Evolutionary conservation across 2,888 invertebrate species (phyloP), one percentile per base, ranked within the genome.

Genomic region (Terebella lapidaria): DNA sequence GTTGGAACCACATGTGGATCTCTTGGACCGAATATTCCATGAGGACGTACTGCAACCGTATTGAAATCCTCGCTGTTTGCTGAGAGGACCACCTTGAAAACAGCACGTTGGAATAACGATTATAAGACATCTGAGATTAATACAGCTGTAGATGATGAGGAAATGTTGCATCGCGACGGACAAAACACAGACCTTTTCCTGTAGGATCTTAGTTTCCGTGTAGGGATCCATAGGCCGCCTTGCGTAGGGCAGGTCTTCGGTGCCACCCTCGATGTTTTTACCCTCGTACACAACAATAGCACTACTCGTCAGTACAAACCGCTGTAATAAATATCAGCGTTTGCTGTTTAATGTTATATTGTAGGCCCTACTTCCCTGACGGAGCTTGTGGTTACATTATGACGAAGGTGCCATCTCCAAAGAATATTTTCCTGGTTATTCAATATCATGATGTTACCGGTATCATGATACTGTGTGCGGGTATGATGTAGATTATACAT

Each of bases 141-240:
- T n/a, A n/a, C n/a, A n/a, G n/a, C n/a, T n/a, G n/a, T n/a, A n/a
- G n/a, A n/a, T n/a, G n/a, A n/a, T n/a, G n/a, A n/a, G n/a, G n/a
- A n/a, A n/a, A n/a, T n/a, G n/a, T n/a, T n/a, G n/a, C n/a, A n/a
- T n/a, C n/a, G n/a, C n/a, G n/a, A n/a, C n/a, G n/a, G n/a, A n/a
- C n/a, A n/a, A n/a, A n/a, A n/a, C n/a, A n/a, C n/a, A n/a, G 29
- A 74, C 74, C 71, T 76, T 70, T 62, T 76, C 76, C 58, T 76
- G 76, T 3, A 72, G 60, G 24, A 76, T 74, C 61, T 76, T 76
- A 15, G 75, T 75, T 59, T 73, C 68, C 5, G 75, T 76, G 63
- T 76, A 76, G 57, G 69, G 71, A 58, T 76, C 76, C 30, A 75
- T 61, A 1, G 75, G 74, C 58, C 67, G 66, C 2, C 57, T 35